phyloP scores from a whole-genome alignment of 2,888 invertebrate genomes.

The Pheosia tremula region DNA sequence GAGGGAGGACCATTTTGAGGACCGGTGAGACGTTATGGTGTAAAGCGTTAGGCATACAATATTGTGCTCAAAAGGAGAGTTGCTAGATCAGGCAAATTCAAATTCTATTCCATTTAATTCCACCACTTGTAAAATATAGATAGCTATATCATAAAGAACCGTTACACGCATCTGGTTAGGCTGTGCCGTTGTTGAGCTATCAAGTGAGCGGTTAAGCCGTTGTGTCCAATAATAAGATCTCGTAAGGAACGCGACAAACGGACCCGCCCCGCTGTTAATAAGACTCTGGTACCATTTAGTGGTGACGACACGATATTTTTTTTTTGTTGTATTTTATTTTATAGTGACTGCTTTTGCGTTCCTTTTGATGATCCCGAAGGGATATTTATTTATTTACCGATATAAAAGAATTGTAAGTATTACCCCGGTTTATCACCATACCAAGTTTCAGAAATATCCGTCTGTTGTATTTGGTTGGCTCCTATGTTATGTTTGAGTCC shows the following conservation, averaged over 20 bases:
- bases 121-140: neutral
- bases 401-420: too few relatives aligned
- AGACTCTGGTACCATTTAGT: slow-evolving; percentile 21
- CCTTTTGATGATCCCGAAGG: too few relatives aligned
- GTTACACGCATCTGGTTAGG: slow-evolving; percentile 28
- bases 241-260: slow-evolving; percentile 30
- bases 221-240: slow-evolving; percentile 45
- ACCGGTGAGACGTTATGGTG: too few relatives aligned
- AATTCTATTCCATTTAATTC: neutral
- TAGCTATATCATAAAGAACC: slow-evolving; percentile 7
- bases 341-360: too few relatives aligned
- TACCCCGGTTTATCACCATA: too few relatives aligned
- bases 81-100: neutral
- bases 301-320: slow-evolving; percentile 10
- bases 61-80: too few relatives aligned
- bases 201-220: slow-evolving; percentile 39
- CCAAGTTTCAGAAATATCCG: too few relatives aligned
- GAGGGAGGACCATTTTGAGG: too few relatives aligned
- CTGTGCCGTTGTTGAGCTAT: slow-evolving; percentile 27
- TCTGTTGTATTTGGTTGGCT: too few relatives aligned
- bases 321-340: neutral
- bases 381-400: too few relatives aligned
- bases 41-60: too few relatives aligned
- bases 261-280: slow-evolving; percentile 38
- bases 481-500: too few relatives aligned